Conservation (phyloP, 2,113 vertebrate genomes). For the Arvicanthis niloticus region DNA sequence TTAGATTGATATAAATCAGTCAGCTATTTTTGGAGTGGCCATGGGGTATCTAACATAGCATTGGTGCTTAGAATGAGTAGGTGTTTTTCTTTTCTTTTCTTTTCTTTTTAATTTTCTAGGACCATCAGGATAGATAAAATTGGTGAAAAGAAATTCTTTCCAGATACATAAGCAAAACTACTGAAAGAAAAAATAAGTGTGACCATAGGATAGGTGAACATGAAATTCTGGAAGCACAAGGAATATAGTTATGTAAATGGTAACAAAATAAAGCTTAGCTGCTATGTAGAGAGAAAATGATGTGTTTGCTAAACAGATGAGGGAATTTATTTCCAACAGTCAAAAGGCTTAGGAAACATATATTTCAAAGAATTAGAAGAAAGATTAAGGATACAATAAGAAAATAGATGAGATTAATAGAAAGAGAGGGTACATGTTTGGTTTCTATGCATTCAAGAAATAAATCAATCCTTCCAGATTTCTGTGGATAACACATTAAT, state of each 20-base stretch:
- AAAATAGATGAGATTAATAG: slow-evolving; percentile 5
- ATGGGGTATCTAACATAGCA: neutral
- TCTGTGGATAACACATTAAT: neutral
- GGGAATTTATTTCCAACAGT: neutral
- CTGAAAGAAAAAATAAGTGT: neutral
- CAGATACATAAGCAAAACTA: neutral
- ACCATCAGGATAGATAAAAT: slow-evolving; percentile 18
- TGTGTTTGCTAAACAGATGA: neutral
- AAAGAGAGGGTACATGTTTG: neutral
- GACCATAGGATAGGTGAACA: neutral
- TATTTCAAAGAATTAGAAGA: slow-evolving; percentile 9
- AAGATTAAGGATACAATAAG: slow-evolving; percentile 39
- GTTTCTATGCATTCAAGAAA: slow-evolving; percentile 47
- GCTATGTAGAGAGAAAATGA: neutral
- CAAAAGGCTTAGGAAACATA: slow-evolving; percentile 8
- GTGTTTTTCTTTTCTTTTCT: neutral
- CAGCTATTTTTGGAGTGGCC: neutral
- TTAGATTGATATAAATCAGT: slow-evolving; percentile 32
- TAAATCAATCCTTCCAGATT: neutral
- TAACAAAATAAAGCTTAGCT: slow-evolving; percentile 19
- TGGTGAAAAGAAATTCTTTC: slow-evolving; percentile 35
- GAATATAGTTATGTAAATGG: slow-evolving; percentile 12
- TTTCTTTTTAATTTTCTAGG: neutral
- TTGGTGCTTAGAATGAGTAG: neutral
- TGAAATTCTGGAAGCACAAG: neutral